Percentiles rank a stretch among this genome's conserved stretches.
These are phyloP conservation scores for Drosophila tani DNA, from an alignment of 1,140 invertebrate genomes.

Conservation along the genomic window DNA sequence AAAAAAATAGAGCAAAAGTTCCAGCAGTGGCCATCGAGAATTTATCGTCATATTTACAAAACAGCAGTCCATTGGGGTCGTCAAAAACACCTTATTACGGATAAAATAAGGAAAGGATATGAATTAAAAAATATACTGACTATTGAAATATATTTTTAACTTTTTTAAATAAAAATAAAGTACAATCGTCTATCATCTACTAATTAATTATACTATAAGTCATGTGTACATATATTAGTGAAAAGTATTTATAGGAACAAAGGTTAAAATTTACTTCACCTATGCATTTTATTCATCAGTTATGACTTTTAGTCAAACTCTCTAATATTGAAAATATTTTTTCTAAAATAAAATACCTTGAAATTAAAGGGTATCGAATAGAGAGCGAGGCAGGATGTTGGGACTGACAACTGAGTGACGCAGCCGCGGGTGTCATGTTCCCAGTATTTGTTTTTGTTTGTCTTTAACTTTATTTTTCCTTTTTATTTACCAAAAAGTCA, in stretches of 20 bases:
- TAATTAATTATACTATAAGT: no score
- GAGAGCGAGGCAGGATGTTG: not conserved
- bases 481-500: slow-evolving; percentile 26
- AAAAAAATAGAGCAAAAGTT: slow-evolving; percentile 11
- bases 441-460: slow-evolving; percentile 31
- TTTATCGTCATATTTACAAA: slow-evolving; percentile 76
- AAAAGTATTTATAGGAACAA: no score
- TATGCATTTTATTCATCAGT: no score
- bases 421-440: slow-evolving; percentile 61
- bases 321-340: not conserved
- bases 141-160: not conserved
- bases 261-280: no score
- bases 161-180: not conserved
- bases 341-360: not conserved
- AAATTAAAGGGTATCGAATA: not conserved
- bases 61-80: slow-evolving; percentile 50
- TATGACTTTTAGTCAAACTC: no score
- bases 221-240: no score
- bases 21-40: slow-evolving; percentile 53
- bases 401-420: slow-evolving; percentile 49
- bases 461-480: slow-evolving; percentile 44
- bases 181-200: not conserved
- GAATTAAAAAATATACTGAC: not conserved
- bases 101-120: slow-evolving; percentile 2
- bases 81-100: slow-evolving; percentile 59